A percentile compares a stretch with the other conserved stretches of the same genome.
Evolutionary conservation across 2,888 invertebrate genomes (phyloP).

Genomic region (Phortica magna): DNA sequence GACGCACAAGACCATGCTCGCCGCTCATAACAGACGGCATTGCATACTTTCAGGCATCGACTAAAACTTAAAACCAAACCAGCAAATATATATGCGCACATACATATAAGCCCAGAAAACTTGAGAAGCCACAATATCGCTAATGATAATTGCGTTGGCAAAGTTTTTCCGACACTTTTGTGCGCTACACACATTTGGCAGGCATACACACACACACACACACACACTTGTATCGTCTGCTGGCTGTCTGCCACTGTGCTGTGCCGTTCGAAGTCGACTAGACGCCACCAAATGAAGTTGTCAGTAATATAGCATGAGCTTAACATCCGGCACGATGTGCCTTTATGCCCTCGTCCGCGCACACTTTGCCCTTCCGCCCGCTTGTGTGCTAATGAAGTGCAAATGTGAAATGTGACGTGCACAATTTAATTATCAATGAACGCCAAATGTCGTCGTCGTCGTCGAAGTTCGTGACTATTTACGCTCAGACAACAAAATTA

Average conservation of each 20-base stretch:
- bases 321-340: too few species aligned
- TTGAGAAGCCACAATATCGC: slow-evolving; percentile 71
- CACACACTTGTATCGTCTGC: not conserved
- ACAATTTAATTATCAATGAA: slow-evolving; percentile 63
- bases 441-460: slow-evolving; percentile 34
- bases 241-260: not conserved
- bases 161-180: slow-evolving; percentile 16
- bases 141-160: slow-evolving; percentile 66
- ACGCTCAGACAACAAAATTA: slow-evolving; percentile 5
- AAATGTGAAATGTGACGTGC: slow-evolving; percentile 48
- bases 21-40: not conserved
- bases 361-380: not conserved
- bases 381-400: slow-evolving; percentile 63
- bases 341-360: too few species aligned
- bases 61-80: not conserved
- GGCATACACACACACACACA: too few species aligned
- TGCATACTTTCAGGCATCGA: slow-evolving; percentile 24
- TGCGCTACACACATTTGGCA: not conserved
- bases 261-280: too few species aligned
- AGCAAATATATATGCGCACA: slow-evolving; percentile 25
- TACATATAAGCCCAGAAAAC: slow-evolving; percentile 49
- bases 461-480: not conserved
- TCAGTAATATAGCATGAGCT: too few species aligned
- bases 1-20: not conserved
- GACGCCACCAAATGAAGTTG: too few species aligned